A percentile compares a stretch with the other conserved stretches of the same genome.
Evolutionary conservation across 2,797 vertebrate species (phyloP).

Genomic region (Lepus townsendii): DNA sequence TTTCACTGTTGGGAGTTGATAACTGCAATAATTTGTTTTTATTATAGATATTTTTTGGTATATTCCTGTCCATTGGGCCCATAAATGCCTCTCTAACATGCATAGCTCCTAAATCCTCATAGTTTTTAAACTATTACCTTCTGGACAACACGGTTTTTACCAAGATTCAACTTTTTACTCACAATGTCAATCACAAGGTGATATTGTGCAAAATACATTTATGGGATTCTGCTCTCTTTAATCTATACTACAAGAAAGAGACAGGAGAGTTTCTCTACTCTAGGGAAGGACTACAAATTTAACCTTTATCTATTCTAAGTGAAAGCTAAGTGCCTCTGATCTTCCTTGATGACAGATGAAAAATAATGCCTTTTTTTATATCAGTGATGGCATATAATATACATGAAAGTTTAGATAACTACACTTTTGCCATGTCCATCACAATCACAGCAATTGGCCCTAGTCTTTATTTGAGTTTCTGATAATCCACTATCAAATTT

Average conservation of each 20-base stretch:
- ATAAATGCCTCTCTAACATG: neutral
- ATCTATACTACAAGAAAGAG: neutral
- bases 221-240: neutral
- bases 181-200: neutral
- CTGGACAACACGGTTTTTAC: neutral
- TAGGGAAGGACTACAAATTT: neutral
- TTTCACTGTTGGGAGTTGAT: neutral
- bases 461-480: neutral
- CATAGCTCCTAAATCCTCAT: neutral
- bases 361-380: neutral
- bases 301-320: neutral
- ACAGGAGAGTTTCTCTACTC: neutral
- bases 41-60: neutral
- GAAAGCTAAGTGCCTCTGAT: neutral
- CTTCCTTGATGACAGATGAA: neutral
- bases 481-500: neutral
- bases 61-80: neutral
- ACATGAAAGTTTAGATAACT: neutral
- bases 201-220: neutral
- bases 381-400: neutral
- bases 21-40: neutral
- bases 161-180: neutral
- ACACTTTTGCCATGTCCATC: neutral
- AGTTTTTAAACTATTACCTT: neutral
- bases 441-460: neutral